phyloP scores from a whole-genome alignment of 2,113 vertebrate species.

The Picathartes gymnocephalus region DNA sequence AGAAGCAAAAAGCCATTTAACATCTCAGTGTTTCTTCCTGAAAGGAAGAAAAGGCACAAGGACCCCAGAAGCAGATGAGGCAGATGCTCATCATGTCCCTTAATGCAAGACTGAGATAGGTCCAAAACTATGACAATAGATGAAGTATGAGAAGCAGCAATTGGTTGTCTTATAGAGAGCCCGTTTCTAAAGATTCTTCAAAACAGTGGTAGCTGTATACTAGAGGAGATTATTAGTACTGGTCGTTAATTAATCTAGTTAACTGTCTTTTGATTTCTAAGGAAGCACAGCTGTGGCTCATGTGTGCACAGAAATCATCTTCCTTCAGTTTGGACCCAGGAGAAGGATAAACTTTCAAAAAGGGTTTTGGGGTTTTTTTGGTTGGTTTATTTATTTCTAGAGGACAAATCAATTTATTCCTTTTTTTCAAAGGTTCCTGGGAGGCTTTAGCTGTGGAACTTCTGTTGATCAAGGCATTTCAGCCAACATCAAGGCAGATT shows the following conservation, averaged over 20 bases:
- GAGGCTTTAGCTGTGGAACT: background rate
- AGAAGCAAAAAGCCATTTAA: background rate
- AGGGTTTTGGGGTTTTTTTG: background rate
- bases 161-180: background rate
- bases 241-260: background rate
- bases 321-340: background rate
- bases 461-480: background rate
- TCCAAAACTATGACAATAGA: background rate
- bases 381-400: background rate
- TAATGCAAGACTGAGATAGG: accelerated
- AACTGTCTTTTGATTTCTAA: background rate
- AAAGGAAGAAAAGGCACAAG: background rate
- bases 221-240: background rate
- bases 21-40: background rate
- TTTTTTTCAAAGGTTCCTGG: background rate
- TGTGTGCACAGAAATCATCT: background rate
- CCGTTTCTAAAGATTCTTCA: background rate
- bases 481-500: background rate
- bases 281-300: background rate
- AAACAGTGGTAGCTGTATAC: background rate
- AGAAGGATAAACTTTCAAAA: background rate
- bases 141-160: background rate
- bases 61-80: background rate
- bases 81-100: background rate
- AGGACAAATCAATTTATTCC: background rate